phyloP scores from a whole-genome alignment of 2,113 vertebrate genomes.

The Pelodiscus sinensis region DNA sequence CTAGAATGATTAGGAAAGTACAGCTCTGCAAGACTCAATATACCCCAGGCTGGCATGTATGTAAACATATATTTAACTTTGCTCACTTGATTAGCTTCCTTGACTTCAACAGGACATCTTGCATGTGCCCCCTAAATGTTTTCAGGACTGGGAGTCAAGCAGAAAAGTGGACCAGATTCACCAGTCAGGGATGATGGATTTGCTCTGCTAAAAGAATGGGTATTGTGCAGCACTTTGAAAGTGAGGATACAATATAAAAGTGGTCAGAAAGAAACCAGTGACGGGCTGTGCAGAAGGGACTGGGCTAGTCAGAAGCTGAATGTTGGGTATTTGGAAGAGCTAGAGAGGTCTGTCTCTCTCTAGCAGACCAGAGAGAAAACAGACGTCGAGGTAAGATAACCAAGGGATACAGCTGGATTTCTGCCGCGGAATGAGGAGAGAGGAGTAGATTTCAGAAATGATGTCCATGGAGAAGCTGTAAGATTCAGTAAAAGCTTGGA shows the following conservation, averaged over 20 bases:
- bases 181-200: neutral
- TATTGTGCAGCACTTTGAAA: neutral
- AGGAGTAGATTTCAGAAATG: neutral
- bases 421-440: too few relatives aligned
- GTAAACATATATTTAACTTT: neutral
- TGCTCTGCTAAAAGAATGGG: neutral
- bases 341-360: neutral
- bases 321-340: neutral
- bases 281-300: neutral
- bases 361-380: neutral
- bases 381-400: neutral
- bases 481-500: neutral
- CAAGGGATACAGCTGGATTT: neutral
- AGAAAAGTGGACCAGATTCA: neutral
- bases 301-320: neutral
- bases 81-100: neutral
- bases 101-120: neutral
- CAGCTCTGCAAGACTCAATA: neutral
- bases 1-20: neutral
- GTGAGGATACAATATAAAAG: neutral
- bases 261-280: neutral
- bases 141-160: neutral
- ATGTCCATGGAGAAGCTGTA: neutral
- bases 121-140: neutral
- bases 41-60: neutral